phyloP scores from a whole-genome alignment of 2,888 invertebrate genomes.

The Timema cristinae region DNA sequence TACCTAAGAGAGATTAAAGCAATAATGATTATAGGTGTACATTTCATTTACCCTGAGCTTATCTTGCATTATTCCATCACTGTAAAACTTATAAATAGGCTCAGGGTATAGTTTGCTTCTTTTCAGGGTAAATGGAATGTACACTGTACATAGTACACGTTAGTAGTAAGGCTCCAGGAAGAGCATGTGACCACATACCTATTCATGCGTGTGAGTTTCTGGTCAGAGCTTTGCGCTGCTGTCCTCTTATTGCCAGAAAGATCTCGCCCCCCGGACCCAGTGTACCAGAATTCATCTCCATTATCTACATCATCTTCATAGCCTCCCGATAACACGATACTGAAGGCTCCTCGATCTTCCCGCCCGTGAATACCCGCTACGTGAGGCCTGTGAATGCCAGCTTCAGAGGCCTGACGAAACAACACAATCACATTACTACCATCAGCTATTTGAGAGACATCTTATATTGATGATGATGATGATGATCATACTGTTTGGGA shows the following conservation, averaged over 20 bases:
- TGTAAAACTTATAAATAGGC: no score
- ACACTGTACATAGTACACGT: no score
- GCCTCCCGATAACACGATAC: constrained; percentile 75
- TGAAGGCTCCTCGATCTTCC: constrained; percentile 73
- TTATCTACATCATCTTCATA: constrained; percentile 81
- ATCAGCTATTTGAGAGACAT: not conserved
- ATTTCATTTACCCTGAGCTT: no score
- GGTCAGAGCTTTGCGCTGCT: constrained; percentile 74
- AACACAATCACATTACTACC: not conserved
- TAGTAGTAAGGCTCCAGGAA: no score
- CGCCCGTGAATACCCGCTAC: constrained; percentile 82
- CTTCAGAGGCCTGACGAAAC: constrained; percentile 61
- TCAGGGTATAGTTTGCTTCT: no score
- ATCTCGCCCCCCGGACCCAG: constrained; percentile 80
- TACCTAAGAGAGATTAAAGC: no score
- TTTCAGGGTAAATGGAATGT: no score
- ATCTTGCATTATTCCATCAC: no score
- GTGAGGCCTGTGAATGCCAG: constrained; percentile 76
- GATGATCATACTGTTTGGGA: no score
- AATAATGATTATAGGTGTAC: no score
- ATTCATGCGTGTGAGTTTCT: constrained; percentile 71
- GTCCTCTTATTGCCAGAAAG: constrained; percentile 78
- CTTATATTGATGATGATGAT: no score
- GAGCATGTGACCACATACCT: constrained; percentile 47
- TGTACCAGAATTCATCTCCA: constrained; percentile 76